Conservation (phyloP, 2,113 vertebrate species). For the Xiphorhynchus elegans region DNA sequence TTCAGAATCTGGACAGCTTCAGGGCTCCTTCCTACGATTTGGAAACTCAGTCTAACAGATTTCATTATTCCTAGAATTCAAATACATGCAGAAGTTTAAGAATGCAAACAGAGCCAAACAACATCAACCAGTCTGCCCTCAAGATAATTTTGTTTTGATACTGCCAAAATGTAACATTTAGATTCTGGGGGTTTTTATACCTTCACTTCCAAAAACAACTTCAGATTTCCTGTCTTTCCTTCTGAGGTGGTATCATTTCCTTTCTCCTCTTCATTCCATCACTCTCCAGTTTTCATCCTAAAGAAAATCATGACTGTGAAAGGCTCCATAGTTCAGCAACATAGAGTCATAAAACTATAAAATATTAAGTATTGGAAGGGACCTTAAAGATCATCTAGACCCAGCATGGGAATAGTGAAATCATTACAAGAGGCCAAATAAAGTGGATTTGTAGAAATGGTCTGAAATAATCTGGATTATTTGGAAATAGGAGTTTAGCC, state of each 20-base stretch:
- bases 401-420: neutral
- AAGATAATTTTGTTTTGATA: slow-evolving; percentile 7
- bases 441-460: neutral
- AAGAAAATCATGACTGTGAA: neutral
- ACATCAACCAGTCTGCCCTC: neutral
- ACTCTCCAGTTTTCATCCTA: neutral
- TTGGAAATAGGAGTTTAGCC: neutral
- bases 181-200: neutral
- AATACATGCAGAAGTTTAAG: neutral
- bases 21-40: neutral
- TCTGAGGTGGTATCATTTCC: neutral
- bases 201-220: slow-evolving; percentile 7
- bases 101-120: neutral
- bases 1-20: neutral
- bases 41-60: neutral
- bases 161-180: neutral
- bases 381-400: neutral
- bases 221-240: neutral
- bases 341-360: neutral
- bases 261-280: neutral
- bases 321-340: neutral
- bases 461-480: neutral
- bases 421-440: neutral
- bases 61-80: neutral
- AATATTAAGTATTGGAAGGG: neutral